These are phyloP conservation scores for Pangasianodon gigas DNA, from an alignment of 2,113 vertebrate species.

Conservation along the genomic window DNA sequence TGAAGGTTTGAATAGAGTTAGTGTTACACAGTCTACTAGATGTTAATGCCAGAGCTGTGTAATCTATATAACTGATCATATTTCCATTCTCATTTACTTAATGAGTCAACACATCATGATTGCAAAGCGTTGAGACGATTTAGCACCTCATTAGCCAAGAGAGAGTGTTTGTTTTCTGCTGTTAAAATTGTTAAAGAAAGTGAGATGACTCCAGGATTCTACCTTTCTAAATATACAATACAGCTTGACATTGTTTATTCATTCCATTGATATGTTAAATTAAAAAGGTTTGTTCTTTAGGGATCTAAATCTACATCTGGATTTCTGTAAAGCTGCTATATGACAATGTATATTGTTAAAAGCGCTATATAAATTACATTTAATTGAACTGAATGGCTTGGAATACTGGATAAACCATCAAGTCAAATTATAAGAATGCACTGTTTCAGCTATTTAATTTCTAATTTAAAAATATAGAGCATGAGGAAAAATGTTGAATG, in stretches of 20 bases:
- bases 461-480: background rate
- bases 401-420: background rate
- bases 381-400: background rate
- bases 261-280: background rate
- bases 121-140: background rate
- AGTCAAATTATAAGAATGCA: background rate
- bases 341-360: background rate
- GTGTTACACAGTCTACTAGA: background rate
- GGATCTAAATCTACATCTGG: background rate
- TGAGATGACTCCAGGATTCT: background rate
- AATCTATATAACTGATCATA: background rate
- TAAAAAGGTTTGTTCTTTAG: background rate
- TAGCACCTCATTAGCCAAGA: slow-evolving; percentile 11
- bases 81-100: background rate
- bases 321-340: background rate
- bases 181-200: background rate
- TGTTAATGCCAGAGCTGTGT: background rate
- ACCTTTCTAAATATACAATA: background rate
- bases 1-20: background rate
- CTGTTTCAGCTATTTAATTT: background rate
- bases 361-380: background rate
- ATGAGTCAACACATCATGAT: background rate
- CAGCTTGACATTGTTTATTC: background rate
- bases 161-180: background rate
- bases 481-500: too few relatives aligned